Conservation (phyloP, 2,113 vertebrate species). For the Collichthys lucidus region DNA sequence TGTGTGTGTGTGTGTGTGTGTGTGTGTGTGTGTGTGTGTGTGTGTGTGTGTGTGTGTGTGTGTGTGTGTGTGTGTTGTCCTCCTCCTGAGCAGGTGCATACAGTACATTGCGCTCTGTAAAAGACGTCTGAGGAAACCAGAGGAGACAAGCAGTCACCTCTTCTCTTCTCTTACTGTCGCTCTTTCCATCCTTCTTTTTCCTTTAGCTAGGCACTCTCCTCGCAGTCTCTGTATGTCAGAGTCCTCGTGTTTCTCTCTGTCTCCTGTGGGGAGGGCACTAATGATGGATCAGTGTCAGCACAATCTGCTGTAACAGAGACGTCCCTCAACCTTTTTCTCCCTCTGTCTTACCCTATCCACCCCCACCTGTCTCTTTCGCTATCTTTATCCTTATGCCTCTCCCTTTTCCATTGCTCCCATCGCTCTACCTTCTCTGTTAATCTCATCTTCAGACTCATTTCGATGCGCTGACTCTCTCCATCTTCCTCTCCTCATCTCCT, state of each 20-base stretch:
- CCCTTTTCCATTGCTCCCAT: slow-evolving; percentile 36
- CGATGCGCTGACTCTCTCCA: slow-evolving; percentile 42
- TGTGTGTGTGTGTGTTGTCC: slow-evolving; percentile 31
- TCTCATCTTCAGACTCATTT: slow-evolving; percentile 20
- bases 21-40: background rate
- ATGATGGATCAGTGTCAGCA: slow-evolving; percentile 83
- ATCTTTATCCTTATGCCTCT: slow-evolving; percentile 12
- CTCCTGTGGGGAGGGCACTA: slow-evolving; percentile 70
- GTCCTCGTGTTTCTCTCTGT: slow-evolving; percentile 65
- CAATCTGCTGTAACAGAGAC: slow-evolving; percentile 75
- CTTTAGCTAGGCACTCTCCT: slow-evolving; percentile 1
- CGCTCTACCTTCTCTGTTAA: slow-evolving; percentile 12
- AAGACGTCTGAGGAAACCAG: slow-evolving; percentile 66
- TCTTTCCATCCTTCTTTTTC: slow-evolving; percentile 45
- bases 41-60: slow-evolving; percentile 28
- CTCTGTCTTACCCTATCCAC: slow-evolving; percentile 60
- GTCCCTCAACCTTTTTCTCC: slow-evolving; percentile 61
- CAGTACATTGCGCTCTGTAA: slow-evolving; percentile 27
- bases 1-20: slow-evolving; percentile 22
- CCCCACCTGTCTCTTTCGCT: slow-evolving; percentile 45
- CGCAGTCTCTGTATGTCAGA: slow-evolving; percentile 39
- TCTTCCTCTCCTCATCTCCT: slow-evolving; percentile 59
- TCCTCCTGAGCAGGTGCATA: slow-evolving; percentile 34
- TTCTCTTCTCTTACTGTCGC: slow-evolving; percentile 62
- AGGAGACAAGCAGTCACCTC: slow-evolving; percentile 79